Percentiles rank a stretch among this genome's conserved stretches.
phyloP scores from a whole-genome alignment of 2,113 vertebrate species.

The Nothoprocta pentlandii region DNA sequence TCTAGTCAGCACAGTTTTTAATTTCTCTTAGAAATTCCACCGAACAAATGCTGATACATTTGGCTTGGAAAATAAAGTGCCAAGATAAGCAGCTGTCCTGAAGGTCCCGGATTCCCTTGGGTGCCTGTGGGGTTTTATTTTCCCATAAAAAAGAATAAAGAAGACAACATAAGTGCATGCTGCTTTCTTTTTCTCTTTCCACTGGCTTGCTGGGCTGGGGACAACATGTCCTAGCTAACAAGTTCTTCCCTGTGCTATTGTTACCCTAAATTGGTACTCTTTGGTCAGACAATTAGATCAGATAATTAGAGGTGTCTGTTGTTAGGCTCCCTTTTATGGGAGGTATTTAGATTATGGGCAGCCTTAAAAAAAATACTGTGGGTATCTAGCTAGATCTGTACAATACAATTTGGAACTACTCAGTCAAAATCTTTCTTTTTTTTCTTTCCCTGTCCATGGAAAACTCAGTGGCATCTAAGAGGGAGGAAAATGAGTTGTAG shows the following conservation, averaged over 20 bases:
- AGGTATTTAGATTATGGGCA: background rate
- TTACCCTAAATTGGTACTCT: slow-evolving; percentile 53
- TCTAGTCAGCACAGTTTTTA: background rate
- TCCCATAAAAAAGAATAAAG: slow-evolving; percentile 18
- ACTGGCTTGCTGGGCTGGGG: slow-evolving; percentile 19
- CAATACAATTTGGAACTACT: background rate
- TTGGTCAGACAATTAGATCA: slow-evolving; percentile 39
- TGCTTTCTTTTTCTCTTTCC: slow-evolving; percentile 38
- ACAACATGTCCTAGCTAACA: slow-evolving; percentile 44
- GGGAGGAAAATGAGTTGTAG: background rate
- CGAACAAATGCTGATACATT: background rate
- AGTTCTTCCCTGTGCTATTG: slow-evolving; percentile 37
- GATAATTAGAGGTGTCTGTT: slow-evolving; percentile 23
- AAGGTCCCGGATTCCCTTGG: slow-evolving; percentile 15
- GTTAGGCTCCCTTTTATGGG: slow-evolving; percentile 10
- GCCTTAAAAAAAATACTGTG: background rate
- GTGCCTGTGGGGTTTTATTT: slow-evolving; percentile 45
- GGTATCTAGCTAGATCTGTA: background rate
- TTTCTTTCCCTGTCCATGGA: background rate
- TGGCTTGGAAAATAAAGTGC: slow-evolving; percentile 16
- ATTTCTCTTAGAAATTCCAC: slow-evolving; percentile 11
- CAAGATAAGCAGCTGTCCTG: slow-evolving; percentile 44
- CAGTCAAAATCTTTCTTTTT: background rate
- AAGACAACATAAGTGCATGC: background rate
- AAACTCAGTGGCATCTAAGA: background rate